Conservation (phyloP, 2,888 invertebrate genomes). For the Amphipoea oculea region DNA sequence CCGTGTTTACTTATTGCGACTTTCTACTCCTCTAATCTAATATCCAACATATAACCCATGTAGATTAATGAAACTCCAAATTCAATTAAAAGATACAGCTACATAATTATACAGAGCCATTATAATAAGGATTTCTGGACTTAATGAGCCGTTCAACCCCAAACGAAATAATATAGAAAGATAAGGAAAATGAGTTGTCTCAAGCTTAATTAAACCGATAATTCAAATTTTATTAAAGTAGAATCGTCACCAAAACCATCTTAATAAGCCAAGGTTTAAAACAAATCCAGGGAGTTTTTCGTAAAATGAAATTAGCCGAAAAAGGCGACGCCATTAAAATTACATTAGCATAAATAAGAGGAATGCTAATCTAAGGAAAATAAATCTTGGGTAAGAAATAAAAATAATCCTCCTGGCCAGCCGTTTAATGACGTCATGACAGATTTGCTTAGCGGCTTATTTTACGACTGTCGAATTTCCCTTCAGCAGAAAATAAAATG, state of each 20-base stretch:
- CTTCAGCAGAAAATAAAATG: constrained; percentile 64
- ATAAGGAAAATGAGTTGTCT: constrained; percentile 68
- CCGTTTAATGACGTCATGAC: constrained; percentile 83
- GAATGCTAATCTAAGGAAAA: constrained; percentile 90
- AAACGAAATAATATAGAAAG: constrained; percentile 61
- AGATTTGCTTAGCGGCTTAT: constrained; percentile 74
- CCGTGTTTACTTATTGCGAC: constrained; percentile 76
- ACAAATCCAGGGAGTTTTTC: constrained; percentile 87
- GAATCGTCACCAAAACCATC: constrained; percentile 83
- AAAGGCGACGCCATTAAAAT: constrained; percentile 90
- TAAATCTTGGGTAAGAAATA: constrained; percentile 88
- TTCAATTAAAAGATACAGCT: constrained; percentile 62
- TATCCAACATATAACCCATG: constrained; percentile 5
- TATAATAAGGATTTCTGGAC: constrained; percentile 60
- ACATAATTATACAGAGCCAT: constrained; percentile 49
- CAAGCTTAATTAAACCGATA: constrained; percentile 77
- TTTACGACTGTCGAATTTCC: constrained; percentile 66
- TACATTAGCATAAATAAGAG: constrained; percentile 91
- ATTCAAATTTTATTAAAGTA: constrained; percentile 82
- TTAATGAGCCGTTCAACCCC: constrained; percentile 64
- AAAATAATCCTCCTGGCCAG: constrained; percentile 85
- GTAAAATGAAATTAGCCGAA: constrained; percentile 89
- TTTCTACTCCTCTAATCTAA: constrained; percentile 27
- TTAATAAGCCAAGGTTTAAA: constrained; percentile 86
- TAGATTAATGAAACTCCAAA: constrained; percentile 49